Base-by-base conservation (phyloP, 2,888 invertebrate species). In the Pilophorus perplexus region DNA sequence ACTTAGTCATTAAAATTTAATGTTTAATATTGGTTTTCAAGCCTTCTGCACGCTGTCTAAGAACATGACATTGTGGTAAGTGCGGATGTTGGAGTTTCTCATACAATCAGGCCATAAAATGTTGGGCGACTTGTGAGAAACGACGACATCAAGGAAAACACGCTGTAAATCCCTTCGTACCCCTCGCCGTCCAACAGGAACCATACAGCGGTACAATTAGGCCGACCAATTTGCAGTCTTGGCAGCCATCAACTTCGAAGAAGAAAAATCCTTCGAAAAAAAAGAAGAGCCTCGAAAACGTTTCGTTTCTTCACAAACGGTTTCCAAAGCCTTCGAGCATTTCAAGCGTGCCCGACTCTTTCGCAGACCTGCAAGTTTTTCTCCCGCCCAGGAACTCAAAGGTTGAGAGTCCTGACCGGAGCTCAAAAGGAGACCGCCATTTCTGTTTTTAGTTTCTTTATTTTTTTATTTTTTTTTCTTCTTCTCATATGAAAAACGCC, bases 391-490 rank as follows among this genome's bases (percentile, higher is more conserved):
- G 42, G n/a, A 16, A 42, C 8, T 5, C 42, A 16, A 14, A 14
- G n/a, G 6, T 6, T 42, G 48, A 48, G n/a, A 42, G 33, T 12
- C 12, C 18, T 3, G 18, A 16, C 10, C 1, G 37, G 1, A 60
- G 14, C 62, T 46, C 62, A 62, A 62, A 62, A 62, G 62, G 62
- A 48, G 62, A 62, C 62, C 62, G 62, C 62, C 62, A 48, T 48
- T 48, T 44, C 48, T 28, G 46, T 62, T 46, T 16, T 40, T 55
- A 20, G 18, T 59, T 59, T 59, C 44, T 59, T 46, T 42, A 59
- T 33, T 62, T 62, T 46, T 62, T 52, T 33, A 33, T 46, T 16
- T 40, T 55, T 18, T n/a, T 59, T 59, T 59, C 44, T 59, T 46
- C 27, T 42, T 33, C 48, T 62, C 44, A 46, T 52, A 8, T 8